These are phyloP conservation scores for Harpalus rufipes DNA, from an alignment of 2,888 invertebrate species.

Conservation along the genomic window DNA sequence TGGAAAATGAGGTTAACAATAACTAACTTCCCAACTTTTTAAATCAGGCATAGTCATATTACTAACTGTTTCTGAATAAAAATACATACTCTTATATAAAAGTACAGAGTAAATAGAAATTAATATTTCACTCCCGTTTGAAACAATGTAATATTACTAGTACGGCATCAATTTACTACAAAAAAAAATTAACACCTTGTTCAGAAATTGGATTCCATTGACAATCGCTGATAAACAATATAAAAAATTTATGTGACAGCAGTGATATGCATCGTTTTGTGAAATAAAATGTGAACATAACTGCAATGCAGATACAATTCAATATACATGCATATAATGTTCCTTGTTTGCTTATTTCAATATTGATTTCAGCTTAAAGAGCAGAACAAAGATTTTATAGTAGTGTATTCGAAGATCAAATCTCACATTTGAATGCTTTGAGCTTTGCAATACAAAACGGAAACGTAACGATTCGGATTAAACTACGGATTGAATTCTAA, in stretches of 20 bases:
- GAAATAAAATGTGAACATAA: slow-evolving; percentile 1
- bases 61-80: too few relatives aligned
- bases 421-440: slow-evolving; percentile 14
- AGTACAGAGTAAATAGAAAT: not conserved
- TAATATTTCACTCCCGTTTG: not conserved
- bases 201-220: not conserved
- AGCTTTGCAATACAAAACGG: slow-evolving; percentile 3
- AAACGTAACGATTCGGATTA: slow-evolving; percentile 1
- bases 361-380: slow-evolving; percentile 41
- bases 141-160: not conserved
- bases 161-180: not conserved
- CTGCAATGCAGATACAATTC: slow-evolving; percentile 11
- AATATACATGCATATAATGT: slow-evolving; percentile 21
- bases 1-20: too few relatives aligned
- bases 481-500: slow-evolving; percentile 14
- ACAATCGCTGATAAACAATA: not conserved
- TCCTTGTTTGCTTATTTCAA: slow-evolving; percentile 18
- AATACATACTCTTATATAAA: not conserved
- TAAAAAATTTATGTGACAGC: not conserved
- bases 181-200: not conserved
- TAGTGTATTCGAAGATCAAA: slow-evolving; percentile 26
- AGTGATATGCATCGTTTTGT: slow-evolving; percentile 12
- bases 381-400: slow-evolving; percentile 23
- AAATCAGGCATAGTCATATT: too few relatives aligned
- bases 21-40: too few relatives aligned